phyloP scores from a whole-genome alignment of 1,140 invertebrate species.

The Dendroctonus valens region DNA sequence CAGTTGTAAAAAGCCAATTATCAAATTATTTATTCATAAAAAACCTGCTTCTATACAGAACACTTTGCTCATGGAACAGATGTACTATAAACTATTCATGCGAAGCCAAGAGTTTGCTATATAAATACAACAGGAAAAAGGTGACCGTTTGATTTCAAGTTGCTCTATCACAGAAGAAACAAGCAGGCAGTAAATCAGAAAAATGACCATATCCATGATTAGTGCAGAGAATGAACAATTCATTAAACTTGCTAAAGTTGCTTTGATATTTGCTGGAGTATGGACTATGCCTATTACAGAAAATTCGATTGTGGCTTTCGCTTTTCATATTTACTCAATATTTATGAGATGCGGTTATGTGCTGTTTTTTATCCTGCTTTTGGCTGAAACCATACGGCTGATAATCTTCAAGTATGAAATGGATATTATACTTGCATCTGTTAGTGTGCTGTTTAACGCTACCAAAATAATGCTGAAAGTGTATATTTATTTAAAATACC shows the following conservation, averaged over 20 bases:
- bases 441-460: conserved; percentile 16
- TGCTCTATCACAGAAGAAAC: no score
- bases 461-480: conserved; percentile 16
- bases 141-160: no score
- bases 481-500: conserved; percentile 8
- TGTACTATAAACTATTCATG: no score
- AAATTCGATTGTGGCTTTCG: neutral
- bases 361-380: neutral
- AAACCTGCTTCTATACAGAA: no score
- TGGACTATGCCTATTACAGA: conserved; percentile 11
- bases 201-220: neutral
- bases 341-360: neutral
- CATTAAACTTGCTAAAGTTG: conserved; percentile 1
- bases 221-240: conserved; percentile 5
- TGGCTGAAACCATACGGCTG: conserved; percentile 11
- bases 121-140: no score
- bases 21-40: no score
- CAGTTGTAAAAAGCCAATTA: no score
- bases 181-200: neutral
- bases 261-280: conserved; percentile 3
- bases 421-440: conserved; percentile 3
- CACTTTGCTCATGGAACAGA: no score
- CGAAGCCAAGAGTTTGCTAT: no score
- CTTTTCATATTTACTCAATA: conserved; percentile 2
- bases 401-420: conserved; percentile 12